Evolutionary conservation across 2,888 invertebrate species (phyloP).

Genomic region (Tholera decimalis): DNA sequence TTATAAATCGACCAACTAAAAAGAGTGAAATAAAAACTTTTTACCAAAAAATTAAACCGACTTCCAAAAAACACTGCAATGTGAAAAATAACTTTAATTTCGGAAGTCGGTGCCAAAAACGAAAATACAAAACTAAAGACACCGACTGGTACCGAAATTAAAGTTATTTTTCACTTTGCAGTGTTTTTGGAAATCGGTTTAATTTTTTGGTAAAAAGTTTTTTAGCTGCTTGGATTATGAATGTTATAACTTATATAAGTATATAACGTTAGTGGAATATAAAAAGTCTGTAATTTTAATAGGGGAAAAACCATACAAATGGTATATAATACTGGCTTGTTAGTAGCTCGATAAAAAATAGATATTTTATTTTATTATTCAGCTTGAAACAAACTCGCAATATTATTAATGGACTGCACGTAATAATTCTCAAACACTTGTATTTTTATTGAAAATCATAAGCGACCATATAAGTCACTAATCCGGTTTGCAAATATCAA

Average conservation of each 20-base stretch:
- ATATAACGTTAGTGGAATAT: background rate
- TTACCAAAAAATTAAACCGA: no score
- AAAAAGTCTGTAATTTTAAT: conserved; percentile 9
- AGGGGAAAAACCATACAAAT: background rate
- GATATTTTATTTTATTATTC: background rate
- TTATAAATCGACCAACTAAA: no score
- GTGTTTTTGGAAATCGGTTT: no score
- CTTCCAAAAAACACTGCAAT: no score
- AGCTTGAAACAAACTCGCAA: conserved; percentile 9
- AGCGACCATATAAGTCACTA: conserved; percentile 64
- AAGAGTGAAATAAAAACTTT: no score
- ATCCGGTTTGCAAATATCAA: conserved; percentile 87
- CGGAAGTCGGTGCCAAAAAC: no score
- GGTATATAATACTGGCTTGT: conserved; percentile 6
- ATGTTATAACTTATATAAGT: conserved; percentile 18
- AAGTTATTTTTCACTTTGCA: no score
- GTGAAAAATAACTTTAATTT: no score
- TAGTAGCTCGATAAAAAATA: background rate
- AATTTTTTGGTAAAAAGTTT: no score
- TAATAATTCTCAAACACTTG: conserved; percentile 41
- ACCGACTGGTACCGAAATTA: no score
- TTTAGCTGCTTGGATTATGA: conserved; percentile 24
- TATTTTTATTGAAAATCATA: conserved; percentile 62
- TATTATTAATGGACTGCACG: conserved; percentile 8
- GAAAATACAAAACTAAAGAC: no score